Base-by-base conservation (phyloP, 2,113 vertebrate genomes). In the Nesogale talazaci region DNA sequence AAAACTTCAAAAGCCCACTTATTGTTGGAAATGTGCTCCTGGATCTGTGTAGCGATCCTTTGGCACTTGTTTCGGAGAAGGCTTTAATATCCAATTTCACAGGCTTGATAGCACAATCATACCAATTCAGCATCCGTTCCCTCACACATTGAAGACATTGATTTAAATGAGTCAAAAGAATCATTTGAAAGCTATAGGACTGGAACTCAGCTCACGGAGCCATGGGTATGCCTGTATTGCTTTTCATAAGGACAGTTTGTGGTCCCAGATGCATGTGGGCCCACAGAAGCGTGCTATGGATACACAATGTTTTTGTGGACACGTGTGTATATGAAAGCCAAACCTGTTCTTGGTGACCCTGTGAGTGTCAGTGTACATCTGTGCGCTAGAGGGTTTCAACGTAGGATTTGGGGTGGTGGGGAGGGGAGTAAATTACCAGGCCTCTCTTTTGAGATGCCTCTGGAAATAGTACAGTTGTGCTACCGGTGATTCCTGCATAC, bases 11-110 rank as follows among this genome's bases (percentile, higher is more conserved):
- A 97, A 95, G 87, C 94, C 69, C 69, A 36, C 82, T 95, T 92
- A 92, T 63, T 89, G 77, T 79, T 94, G 82, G 82, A 77, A 94
- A 94, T 75, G 92, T 85, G 89, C 72, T 81, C 91, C 42, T 38
- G 63, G 83, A 89, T 94, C 65, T 88, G 86, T 70, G 36, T 42
- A 91, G 89, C 84, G 93, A 59, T 83, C 91, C 85, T 87, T 83
- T 91, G 82, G 91, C 82, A 90, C 82, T 81, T 91, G 9, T 70
- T 90, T 78, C 79, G 87, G n/a, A 85, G 83, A 83, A 91, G 59
- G 84, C 92, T 95, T 91, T 94, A 96, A 92, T 89, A 75, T 75
- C 38, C 80, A 61, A 77, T 96, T 97, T 97, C 89, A 95, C 94
- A 95, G 61, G 56, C 52, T 83, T 1, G 77, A 61, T 40, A 83